These are phyloP conservation scores for Rhinichthys osculus DNA, from an alignment of 2,797 vertebrate species.

Conservation along the genomic window DNA sequence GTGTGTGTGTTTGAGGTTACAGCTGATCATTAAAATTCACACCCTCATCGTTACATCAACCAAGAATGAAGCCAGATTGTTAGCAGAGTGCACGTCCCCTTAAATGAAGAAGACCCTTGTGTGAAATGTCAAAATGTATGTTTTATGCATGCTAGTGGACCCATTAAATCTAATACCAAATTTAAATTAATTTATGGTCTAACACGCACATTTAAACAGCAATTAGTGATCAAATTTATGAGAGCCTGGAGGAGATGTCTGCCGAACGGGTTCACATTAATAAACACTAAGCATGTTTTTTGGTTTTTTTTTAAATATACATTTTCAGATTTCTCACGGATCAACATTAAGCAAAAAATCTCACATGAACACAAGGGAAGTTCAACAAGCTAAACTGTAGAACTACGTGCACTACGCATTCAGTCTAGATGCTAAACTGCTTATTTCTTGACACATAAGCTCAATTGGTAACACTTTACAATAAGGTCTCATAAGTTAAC, in stretches of 20 bases:
- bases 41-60: slow-evolving; percentile 8
- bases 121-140: slow-evolving; percentile 67
- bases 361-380: neutral
- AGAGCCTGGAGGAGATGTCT: slow-evolving; percentile 55
- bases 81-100: slow-evolving; percentile 14
- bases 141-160: slow-evolving; percentile 66
- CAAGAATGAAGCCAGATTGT: slow-evolving; percentile 46
- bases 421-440: neutral
- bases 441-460: neutral
- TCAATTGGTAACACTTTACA: no score
- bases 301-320: neutral
- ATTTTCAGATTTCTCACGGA: neutral
- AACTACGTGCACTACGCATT: no score
- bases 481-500: no score
- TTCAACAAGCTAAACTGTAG: slow-evolving; percentile 22
- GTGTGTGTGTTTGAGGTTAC: slow-evolving; percentile 16
- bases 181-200: slow-evolving; percentile 71
- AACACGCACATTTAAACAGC: slow-evolving; percentile 71
- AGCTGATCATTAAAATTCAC: slow-evolving; percentile 49
- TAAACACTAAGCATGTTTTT: neutral
- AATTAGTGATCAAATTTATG: slow-evolving; percentile 68
- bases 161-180: slow-evolving; percentile 73
- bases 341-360: neutral
- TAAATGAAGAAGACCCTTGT: slow-evolving; percentile 39
- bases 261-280: slow-evolving; percentile 33